Percentiles rank a stretch among this genome's conserved stretches.
These are phyloP conservation scores for Neoitamus cyanurus DNA, from an alignment of 2,888 invertebrate genomes.

Conservation along the genomic window DNA sequence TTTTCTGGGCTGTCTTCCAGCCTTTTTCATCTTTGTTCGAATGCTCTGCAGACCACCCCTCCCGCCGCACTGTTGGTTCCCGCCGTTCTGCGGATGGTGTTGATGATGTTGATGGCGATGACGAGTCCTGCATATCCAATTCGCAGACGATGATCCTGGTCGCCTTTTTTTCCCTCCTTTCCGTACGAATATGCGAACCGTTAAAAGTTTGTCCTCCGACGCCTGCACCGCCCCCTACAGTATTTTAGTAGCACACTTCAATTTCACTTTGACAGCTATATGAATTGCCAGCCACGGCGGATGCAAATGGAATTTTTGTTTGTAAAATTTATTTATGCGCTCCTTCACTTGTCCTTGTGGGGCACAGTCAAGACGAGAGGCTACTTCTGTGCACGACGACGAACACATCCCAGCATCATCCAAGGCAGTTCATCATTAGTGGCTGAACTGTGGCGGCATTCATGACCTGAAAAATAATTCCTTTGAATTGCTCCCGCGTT, in stretches of 20 bases:
- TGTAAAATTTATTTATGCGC: constrained; percentile 46
- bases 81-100: constrained; percentile 48
- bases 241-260: constrained; percentile 47
- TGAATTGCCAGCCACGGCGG: constrained; percentile 50
- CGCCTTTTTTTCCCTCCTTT: not conserved
- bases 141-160: constrained; percentile 40
- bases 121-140: constrained; percentile 52
- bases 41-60: not conserved
- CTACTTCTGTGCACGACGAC: constrained; percentile 13
- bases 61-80: not conserved
- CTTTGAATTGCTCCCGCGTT: constrained; percentile 7
- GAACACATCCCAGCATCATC: not conserved
- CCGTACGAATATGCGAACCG: constrained; percentile 30
- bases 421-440: constrained; percentile 37
- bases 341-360: constrained; percentile 33
- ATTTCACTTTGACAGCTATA: constrained; percentile 52
- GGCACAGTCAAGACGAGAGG: constrained; percentile 18
- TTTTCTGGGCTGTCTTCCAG: constrained; percentile 34
- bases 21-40: constrained; percentile 44
- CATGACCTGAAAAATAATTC: constrained; percentile 34
- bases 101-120: constrained; percentile 51
- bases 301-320: constrained; percentile 50
- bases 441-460: constrained; percentile 13
- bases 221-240: not conserved
- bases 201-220: constrained; percentile 37